Evolutionary conservation across 2,113 vertebrate genomes (phyloP), one percentile per base, ranked within the genome.

Genomic region (Barbus barbus): DNA sequence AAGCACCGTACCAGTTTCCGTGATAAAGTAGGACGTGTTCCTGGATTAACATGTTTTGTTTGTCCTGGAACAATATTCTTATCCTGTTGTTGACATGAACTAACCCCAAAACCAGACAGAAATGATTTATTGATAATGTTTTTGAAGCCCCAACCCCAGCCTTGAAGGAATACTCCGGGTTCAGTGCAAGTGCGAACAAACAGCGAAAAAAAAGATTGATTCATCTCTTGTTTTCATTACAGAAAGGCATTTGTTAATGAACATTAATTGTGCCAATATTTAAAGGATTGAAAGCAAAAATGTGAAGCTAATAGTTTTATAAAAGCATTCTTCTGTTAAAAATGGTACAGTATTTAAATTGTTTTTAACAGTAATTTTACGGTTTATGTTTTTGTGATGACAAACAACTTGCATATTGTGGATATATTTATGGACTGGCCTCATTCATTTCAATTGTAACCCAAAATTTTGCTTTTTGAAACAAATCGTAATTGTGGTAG

Each of bases 1-100:
- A 89, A 41, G 87, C 53, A 83, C 85, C 53, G 28, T 22, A 36
- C 48, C 16, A 9, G 78, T 48, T 67, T 48, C 26, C 13, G 60
- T 80, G 41, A 46, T 28, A 24, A 20, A 41, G 33, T 61, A 4
- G 14, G n/a, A 41, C 16, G 14, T 67, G 41, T 20, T 80, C 41
- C 60, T 31, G 41, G 60, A 67, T 48, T 46, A 67, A 80, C 41
- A 31, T 26, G 56, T 16, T 61, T 78, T 41, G 36, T 14, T 63
- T 79, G 77, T 79, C 36, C n/a, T 44, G 58, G 4, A 44, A 79
- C 36, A 26, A 63, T n/a, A 63, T 44, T 77, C 28, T 77, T 63
- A 24, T 61, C 14, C 36, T 44, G 9, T 24, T 1, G 11, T 44
- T 13, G 20, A 51, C 44, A 75, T 51, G 41, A 75, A 31, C 73